Evolutionary conservation across 2,888 invertebrate genomes (phyloP), one percentile per base, ranked within the genome.

Genomic region (Saturnia japonica): DNA sequence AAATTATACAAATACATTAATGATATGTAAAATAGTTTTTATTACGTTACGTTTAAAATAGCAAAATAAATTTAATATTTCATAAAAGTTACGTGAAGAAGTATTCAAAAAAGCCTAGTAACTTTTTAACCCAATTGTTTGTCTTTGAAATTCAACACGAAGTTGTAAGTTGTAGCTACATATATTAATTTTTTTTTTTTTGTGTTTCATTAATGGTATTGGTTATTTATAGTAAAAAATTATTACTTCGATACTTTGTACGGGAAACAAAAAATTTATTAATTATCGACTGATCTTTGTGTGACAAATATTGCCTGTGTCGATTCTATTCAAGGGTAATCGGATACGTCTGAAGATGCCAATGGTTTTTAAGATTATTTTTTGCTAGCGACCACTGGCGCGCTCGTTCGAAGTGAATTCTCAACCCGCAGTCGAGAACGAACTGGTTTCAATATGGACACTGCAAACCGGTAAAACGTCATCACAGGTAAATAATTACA

Each of bases 401-500:
- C 85, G 88, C 84, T 84, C 83, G 83, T 85, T 87, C 88, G 82
- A 83, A 85, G 85, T 88, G 85, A 85, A 88, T 88, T 88, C 91
- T 88, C 90, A 85, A 60, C 57, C 86, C 88, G 88, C 86, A 87
- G 87, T 88, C 84, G 83, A 86, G 81, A 80, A 81, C 85, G 87
- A 93, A 93, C 93, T 88, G 93, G 93, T 93, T 93, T 85, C 79
- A 86, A 88, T 85, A 85, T 85, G 87, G 85, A 86, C 86, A 85
- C 88, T 88, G 80, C 87, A 86, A 91, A 90, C 90, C 89, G 89
- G 89, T 90, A 90, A 92, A 91, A 93, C 92, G 90, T 87, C 87
- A 90, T 90, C 90, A 86, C 85, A 85, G 84, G 86, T 89, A 68
- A 40, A 69, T 72, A 91, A 93, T 93, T 92, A 93, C 87, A 79